A percentile compares a stretch with the other conserved stretches of the same genome.
phyloP scores from a whole-genome alignment of 2,113 vertebrate genomes.

The Salvelinus fontinalis region DNA sequence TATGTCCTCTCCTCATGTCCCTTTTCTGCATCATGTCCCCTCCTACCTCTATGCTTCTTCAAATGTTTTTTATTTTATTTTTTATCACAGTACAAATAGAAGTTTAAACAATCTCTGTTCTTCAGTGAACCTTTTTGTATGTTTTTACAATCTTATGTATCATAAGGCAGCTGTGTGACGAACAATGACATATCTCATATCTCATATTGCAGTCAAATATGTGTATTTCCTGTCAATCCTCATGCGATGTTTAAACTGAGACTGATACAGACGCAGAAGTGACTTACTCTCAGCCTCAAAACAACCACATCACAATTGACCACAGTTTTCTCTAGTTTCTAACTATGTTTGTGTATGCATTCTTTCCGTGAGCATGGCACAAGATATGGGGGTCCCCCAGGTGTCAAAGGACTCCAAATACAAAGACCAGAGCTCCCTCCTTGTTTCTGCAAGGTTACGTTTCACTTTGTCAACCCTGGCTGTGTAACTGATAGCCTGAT shows the following conservation, averaged over 20 bases:
- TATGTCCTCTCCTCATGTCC: no score
- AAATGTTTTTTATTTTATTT: no score
- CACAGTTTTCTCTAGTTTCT: neutral
- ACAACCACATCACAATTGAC: neutral
- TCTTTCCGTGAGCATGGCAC: conserved; percentile 23
- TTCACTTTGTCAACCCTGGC: conserved; percentile 61
- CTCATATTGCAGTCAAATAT: neutral
- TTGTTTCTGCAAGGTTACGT: conserved; percentile 57
- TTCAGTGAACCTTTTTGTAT: neutral
- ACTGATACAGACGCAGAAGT: neutral
- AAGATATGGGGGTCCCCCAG: conserved; percentile 17
- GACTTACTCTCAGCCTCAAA: neutral
- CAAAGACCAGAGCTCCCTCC: conserved; percentile 6
- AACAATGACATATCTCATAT: neutral
- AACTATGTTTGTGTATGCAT: conserved; percentile 10
- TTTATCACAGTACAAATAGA: no score
- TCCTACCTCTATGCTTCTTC: no score
- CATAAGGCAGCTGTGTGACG: neutral
- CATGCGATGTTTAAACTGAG: neutral
- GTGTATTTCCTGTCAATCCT: neutral
- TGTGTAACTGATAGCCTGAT: conserved; percentile 59
- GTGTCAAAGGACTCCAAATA: conserved; percentile 17
- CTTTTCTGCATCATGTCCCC: no score
- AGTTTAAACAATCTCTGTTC: no score
- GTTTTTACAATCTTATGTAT: neutral